Conservation (phyloP, 2,888 invertebrate species). For the Tholera decimalis region DNA sequence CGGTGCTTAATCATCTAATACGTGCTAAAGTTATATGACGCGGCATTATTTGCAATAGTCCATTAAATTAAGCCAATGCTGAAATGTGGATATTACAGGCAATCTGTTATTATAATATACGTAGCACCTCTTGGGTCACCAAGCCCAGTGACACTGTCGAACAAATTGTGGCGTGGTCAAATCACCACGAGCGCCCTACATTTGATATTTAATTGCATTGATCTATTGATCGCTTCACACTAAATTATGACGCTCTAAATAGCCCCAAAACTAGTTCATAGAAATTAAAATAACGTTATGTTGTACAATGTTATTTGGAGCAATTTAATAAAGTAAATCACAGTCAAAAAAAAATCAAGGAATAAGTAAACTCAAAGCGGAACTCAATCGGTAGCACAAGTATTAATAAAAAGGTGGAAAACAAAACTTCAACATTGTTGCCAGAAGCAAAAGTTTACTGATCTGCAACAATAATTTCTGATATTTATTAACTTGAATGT, state of each 20-base stretch:
- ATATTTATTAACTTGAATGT: constrained; percentile 45
- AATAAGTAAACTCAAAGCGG: constrained; percentile 4
- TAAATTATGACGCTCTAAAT: constrained; percentile 42
- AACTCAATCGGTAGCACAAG: constrained; percentile 15
- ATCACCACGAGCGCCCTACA: constrained; percentile 11
- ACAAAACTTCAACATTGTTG: constrained; percentile 10
- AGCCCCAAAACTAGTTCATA: constrained; percentile 42
- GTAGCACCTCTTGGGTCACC: constrained; percentile 22
- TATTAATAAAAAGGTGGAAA: constrained; percentile 24
- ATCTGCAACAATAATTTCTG: constrained; percentile 29
- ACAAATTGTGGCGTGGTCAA: constrained; percentile 38
- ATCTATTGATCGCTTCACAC: constrained; percentile 46
- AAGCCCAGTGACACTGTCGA: constrained; percentile 29
- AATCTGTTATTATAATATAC: constrained; percentile 30
- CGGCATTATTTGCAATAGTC: constrained; percentile 19
- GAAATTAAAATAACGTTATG: constrained; percentile 21
- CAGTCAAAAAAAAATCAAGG: constrained; percentile 12
- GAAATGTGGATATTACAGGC: constrained; percentile 28
- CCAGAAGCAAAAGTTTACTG: constrained; percentile 26
- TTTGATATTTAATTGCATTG: constrained; percentile 52
- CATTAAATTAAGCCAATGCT: constrained; percentile 24
- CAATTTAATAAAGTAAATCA: background rate
- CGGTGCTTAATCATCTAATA: constrained; percentile 16
- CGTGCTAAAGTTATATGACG: constrained; percentile 22
- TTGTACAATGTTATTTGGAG: background rate